Evolutionary conservation across 2,888 invertebrate genomes (phyloP), one percentile per base, ranked within the genome.

Genomic region (Embidobia sp.): DNA sequence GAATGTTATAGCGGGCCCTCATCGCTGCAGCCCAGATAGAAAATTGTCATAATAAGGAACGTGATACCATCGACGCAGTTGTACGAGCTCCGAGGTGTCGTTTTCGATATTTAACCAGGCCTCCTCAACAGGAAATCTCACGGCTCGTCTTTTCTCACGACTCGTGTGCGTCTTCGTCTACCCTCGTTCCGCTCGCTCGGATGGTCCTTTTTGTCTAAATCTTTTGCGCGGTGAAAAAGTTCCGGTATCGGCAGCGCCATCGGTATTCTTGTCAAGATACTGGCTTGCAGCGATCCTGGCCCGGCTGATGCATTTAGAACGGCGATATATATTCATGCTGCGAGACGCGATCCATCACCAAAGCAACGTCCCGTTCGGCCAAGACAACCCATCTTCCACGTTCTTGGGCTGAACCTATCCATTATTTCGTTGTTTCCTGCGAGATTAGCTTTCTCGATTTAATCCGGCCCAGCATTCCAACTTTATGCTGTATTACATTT

Each of bases 291-390:
- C 51, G 44, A 74, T 13, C 26, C 18, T 3, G 15, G 2, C 19
- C 35, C 35, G 55, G 70, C 63, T 63, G 70, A 78, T 66, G 80
- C 77, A 79, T 81, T 74, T 81, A 81, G 79, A 83, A 83, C 79
- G 59, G 73, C 81, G 82, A 83, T 84, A 82, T 84, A 82, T 82
- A 84, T 84, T 82, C 84, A 80, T 70, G 73, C 77, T 82, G 79
- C 79, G 80, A 80, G 79, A 75, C 64, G 78, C 79, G 82, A 84
- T 84, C 82, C 82, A 84, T 86, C 83, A 85, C 81, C 61, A 61
- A 76, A 70, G 77, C 77, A 61, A 63, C 61, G 74, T 78, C 69
- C 57, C 46, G 42, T 46, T 57, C 64, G 35, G n/a, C 16, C 57
- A 33, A 61, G 67, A 44, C 69, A 61, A 61, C 64, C 51, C 18